Conservation (phyloP, 92 coral and sea anemone species). For the Montipora capitata region DNA sequence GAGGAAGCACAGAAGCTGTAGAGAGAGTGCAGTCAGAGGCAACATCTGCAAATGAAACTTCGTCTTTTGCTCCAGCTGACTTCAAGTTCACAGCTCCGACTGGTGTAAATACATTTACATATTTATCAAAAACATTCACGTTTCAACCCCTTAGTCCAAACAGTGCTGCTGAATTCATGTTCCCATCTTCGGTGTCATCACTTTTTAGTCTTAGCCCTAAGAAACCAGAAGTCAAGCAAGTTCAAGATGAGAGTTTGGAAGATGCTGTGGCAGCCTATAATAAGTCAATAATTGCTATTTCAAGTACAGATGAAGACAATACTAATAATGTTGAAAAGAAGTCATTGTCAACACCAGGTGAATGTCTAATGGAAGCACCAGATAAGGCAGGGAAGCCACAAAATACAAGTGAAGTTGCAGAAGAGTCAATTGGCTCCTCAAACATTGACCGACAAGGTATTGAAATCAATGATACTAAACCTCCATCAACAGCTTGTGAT, state of each 20-base stretch:
- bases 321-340: neutral
- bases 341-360: neutral
- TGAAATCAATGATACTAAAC: neutral
- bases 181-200: slow-evolving; percentile 68
- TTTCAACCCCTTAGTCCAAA: slow-evolving; percentile 92
- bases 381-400: neutral
- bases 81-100: slow-evolving; percentile 87
- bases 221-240: slow-evolving; percentile 11
- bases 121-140: slow-evolving; percentile 75
- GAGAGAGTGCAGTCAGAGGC: slow-evolving; percentile 21
- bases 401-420: slow-evolving; percentile 2
- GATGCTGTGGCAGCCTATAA: slow-evolving; percentile 34
- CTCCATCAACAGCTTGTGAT: neutral
- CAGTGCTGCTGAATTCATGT: slow-evolving; percentile 86
- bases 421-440: neutral
- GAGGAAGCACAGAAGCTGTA: slow-evolving; percentile 66
- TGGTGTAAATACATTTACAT: slow-evolving; percentile 83
- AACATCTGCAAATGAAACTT: slow-evolving; percentile 19
- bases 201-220: slow-evolving; percentile 68
- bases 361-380: neutral
- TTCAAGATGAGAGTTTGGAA: neutral
- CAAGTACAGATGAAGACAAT: neutral
- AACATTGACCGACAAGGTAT: neutral
- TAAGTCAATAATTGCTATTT: neutral
- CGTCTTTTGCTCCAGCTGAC: slow-evolving; percentile 88